Percentiles rank a stretch among this genome's conserved stretches.
These are phyloP conservation scores for Lasioglossum zephyrum DNA, from an alignment of 2,888 invertebrate genomes.

Conservation along the genomic window DNA sequence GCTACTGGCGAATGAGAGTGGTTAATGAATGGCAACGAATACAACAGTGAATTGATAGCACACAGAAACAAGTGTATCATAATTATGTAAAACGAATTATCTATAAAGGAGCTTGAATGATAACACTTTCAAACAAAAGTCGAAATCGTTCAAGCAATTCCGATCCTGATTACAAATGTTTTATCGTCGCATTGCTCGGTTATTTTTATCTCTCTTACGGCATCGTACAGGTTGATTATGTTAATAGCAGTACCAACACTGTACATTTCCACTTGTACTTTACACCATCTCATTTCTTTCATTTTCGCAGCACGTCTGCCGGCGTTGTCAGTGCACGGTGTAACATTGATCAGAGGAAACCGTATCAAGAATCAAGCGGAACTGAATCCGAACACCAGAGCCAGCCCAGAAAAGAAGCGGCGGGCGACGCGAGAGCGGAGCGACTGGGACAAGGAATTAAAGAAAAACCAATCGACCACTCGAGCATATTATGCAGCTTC, in stretches of 20 bases:
- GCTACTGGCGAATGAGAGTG: not conserved
- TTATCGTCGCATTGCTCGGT: not conserved
- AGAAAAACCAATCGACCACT: constrained; percentile 53
- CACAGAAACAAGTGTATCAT: not conserved
- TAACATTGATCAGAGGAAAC: not conserved
- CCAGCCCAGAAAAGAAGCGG: constrained; percentile 29
- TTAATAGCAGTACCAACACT: not conserved
- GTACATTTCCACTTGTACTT: constrained; percentile 3
- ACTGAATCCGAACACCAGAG: not conserved
- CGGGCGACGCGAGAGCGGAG: constrained; percentile 17
- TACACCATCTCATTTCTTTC: not conserved
- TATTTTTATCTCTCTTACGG: not conserved
- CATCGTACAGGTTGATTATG: not conserved
- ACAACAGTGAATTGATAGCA: not conserved
- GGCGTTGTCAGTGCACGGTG: not conserved
- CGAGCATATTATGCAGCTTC: constrained; percentile 47
- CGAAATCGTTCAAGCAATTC: not conserved
- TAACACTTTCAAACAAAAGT: not conserved
- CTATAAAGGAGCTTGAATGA: not conserved
- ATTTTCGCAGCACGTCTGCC: not conserved
- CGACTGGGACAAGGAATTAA: constrained; percentile 50
- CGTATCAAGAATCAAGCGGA: not conserved
- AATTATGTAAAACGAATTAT: not conserved
- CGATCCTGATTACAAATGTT: not conserved
- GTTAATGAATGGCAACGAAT: not conserved